Base-by-base conservation (phyloP, 2,797 vertebrate species). In the Aulostomus chinensis region DNA sequence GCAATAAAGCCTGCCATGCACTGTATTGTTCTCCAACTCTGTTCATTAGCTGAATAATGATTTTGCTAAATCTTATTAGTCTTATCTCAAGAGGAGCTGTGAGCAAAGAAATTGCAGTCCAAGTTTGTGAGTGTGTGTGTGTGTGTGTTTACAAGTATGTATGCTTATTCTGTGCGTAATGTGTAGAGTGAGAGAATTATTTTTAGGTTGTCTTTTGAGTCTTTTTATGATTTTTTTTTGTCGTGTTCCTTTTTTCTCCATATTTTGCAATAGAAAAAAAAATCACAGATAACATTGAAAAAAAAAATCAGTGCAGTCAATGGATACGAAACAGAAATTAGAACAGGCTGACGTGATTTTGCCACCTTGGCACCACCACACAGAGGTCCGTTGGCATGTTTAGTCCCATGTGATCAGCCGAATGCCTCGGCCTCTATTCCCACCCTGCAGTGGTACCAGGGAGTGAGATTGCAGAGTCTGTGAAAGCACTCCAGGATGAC, bases 251-350 rank as follows among this genome's bases (percentile, higher is more conserved):
- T n/a, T 76, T 80, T 88, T 73, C 60, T 56, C 9, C 24, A 16
- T 76, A n/a, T n/a, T n/a, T 75, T 33, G 63, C 81, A 62, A 73
- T 89, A 84, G 76, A 82, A 84, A 84, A 82, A 83, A 88, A 83
- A 83, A n/a, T n/a, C n/a, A n/a, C n/a, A 86, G 78, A 83, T 78
- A 89, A 89, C 81, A 77, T 88, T 84, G 76, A 79, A 87, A 89
- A 59, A n/a, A 49, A 68, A 86, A 89, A 78, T 88, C 87, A 89
- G 88, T 91, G 89, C 88, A 86, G 87, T 90, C 83, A 88, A 88
- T 82, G 83, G 81, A 80, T 88, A 90, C 29, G 80, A 91, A 90
- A 88, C 87, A 79, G 79, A 81, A 84, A 73, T 82, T 73, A 36
- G 52, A 80, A 52, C 52, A 33, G 78, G 73, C 58, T 55, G 57